A percentile compares a stretch with the other conserved stretches of the same genome.
phyloP scores from a whole-genome alignment of 2,888 invertebrate species.

The Crepidodera aurea region DNA sequence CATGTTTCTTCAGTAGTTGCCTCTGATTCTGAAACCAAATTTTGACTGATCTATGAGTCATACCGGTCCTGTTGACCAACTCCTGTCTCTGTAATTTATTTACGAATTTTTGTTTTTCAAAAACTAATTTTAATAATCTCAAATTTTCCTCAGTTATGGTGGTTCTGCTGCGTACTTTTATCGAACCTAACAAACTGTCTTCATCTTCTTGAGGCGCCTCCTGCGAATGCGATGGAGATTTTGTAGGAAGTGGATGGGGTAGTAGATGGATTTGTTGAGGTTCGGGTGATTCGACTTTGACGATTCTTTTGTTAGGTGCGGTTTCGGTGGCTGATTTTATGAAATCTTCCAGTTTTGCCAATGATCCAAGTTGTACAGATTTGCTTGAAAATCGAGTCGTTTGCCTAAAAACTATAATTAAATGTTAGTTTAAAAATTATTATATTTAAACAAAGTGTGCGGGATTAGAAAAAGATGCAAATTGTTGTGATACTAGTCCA shows the following conservation, averaged over 20 bases:
- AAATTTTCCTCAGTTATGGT: background rate
- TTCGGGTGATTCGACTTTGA: background rate
- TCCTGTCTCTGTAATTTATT: background rate
- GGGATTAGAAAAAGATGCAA: too few relatives aligned
- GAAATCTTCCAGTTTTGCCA: background rate
- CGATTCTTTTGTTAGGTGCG: too few relatives aligned
- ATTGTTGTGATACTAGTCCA: too few relatives aligned
- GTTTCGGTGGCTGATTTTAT: background rate
- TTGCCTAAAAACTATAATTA: background rate
- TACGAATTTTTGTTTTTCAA: background rate
- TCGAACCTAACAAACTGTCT: background rate
- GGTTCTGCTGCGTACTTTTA: background rate
- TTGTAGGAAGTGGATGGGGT: background rate
- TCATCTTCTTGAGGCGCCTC: background rate
- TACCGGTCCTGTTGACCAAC: slow-evolving; percentile 18
- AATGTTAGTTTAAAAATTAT: background rate
- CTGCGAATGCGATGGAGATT: background rate
- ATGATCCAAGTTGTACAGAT: background rate
- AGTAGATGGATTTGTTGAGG: background rate
- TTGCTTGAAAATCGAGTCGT: too few relatives aligned
- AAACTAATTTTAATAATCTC: background rate
- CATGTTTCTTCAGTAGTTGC: slow-evolving; percentile 21
- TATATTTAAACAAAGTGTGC: too few relatives aligned
- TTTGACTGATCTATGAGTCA: slow-evolving; percentile 23
- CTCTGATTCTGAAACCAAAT: slow-evolving; percentile 33